Evolutionary conservation across 2,888 invertebrate genomes (phyloP), one percentile per base, ranked within the genome.

Genomic region (Drosophila subquinaria): DNA sequence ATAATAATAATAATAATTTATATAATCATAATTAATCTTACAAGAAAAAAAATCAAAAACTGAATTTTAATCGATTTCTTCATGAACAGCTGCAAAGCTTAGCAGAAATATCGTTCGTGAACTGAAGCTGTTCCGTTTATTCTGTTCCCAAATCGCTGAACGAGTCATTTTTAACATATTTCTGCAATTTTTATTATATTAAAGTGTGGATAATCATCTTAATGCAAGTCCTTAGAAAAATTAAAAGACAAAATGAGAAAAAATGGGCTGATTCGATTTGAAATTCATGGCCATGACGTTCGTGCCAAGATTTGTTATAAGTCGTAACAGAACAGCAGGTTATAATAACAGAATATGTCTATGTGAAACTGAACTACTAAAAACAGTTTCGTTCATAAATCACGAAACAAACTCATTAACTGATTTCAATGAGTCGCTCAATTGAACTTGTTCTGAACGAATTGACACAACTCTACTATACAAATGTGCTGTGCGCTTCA

Each of bases 401-500:
- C 27, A 10, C 11, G 17, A 27, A 47, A 27, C 27, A 27, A 27
- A n/a, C 20, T 47, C 47, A 6, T 27, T 8, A 45, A 45, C 13
- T 23, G 20, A 51, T 36, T 20, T 38, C 23, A 35, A 52, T 52
- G 20, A 13, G 23, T 38, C 23, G 52, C 17, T 17, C 13, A 23
- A n/a, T 36, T 20, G 36, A 36, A n/a, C 20, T 51, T 35, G 15
- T n/a, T 43, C 56, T 20, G 35, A 50, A 50, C 43, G 33, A 27
- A 30, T 40, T 23, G 42, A 45, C 23, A 35, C 57, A 57, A 47
- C 45, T 57, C 36, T 57, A 47, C 15, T 51, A 50, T 70, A 64
- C 56, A 69, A 83, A 63, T 77, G 69, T 77, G 73, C 56, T 59
- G 52, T 63, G 70, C 38, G 70, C 52, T 67, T 45, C n/a, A 10